Percentiles rank a stretch among this genome's conserved stretches.
These are phyloP conservation scores for Accipiter cooperii DNA, from an alignment of 2,113 vertebrate species.

Conservation along the genomic window DNA sequence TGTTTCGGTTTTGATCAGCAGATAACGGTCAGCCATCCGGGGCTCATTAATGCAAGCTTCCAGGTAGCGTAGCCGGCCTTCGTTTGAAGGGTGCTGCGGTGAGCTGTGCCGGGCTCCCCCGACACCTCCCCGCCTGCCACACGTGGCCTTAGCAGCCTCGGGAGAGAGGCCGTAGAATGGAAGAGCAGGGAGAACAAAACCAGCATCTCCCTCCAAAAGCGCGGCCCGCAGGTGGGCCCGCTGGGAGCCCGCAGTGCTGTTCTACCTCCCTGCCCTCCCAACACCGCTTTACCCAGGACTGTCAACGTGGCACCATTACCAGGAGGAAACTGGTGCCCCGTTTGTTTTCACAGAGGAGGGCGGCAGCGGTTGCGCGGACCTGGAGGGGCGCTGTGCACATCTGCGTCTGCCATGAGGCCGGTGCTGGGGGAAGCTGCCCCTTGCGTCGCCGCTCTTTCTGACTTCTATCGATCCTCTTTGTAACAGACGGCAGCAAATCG, in stretches of 20 bases:
- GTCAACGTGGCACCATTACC: too few relatives aligned
- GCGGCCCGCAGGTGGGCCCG: neutral
- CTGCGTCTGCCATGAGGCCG: rapidly evolving
- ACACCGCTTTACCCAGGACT: neutral
- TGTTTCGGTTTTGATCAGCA: neutral
- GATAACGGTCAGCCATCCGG: neutral
- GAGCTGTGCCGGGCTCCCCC: neutral
- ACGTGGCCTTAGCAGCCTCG: neutral
- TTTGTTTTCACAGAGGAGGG: neutral
- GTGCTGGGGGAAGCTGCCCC: neutral
- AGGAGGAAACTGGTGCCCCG: neutral
- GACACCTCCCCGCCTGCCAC: neutral
- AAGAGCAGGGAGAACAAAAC: neutral
- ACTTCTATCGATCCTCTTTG: neutral
- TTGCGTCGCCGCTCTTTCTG: neutral
- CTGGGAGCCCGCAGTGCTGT: neutral
- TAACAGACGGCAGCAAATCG: neutral
- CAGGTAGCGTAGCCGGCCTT: neutral
- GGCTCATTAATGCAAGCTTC: neutral
- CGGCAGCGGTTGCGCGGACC: neutral
- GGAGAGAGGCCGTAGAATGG: neutral
- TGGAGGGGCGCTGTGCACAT: neutral
- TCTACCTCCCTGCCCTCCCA: neutral
- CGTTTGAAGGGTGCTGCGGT: neutral
- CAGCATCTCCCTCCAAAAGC: neutral